phyloP scores from a whole-genome alignment of 2,113 vertebrate species.

The Pachycephala philippinensis region DNA sequence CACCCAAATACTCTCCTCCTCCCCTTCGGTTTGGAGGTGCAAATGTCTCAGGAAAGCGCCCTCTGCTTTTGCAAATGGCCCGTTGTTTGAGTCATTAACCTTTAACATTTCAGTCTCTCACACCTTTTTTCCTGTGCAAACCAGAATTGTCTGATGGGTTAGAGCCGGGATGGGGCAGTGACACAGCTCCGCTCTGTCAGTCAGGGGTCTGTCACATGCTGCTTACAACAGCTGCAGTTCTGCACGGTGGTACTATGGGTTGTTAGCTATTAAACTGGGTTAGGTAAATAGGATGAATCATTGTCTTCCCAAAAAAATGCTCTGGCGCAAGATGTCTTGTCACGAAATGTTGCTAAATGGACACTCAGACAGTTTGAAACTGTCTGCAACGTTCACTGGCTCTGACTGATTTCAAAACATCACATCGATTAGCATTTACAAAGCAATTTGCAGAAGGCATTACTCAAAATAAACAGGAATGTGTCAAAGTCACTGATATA shows the following conservation, averaged over 20 bases:
- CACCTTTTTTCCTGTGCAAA: neutral
- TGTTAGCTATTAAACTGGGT: neutral
- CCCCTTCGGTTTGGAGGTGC: accelerated
- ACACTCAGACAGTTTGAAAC: neutral
- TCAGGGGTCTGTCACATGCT: neutral
- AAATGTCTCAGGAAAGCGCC: neutral
- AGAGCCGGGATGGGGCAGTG: neutral
- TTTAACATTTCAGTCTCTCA: neutral
- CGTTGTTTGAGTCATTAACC: neutral
- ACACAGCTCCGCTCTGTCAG: neutral
- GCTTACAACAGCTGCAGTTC: neutral
- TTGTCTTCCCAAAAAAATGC: neutral
- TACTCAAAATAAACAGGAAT: neutral
- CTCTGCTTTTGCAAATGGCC: neutral
- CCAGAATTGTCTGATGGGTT: neutral
- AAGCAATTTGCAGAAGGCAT: neutral
- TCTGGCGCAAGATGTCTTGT: neutral
- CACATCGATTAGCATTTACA: neutral
- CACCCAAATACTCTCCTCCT: neutral
- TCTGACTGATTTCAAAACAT: neutral
- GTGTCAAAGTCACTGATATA: neutral
- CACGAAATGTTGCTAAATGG: neutral
- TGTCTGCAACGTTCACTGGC: neutral
- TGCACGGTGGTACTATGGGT: accelerated
- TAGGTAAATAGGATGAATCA: neutral